Evolutionary conservation across 2,888 invertebrate species (phyloP), one percentile per base, ranked within the genome.

Genomic region (Cataglyphis altisquamis): DNA sequence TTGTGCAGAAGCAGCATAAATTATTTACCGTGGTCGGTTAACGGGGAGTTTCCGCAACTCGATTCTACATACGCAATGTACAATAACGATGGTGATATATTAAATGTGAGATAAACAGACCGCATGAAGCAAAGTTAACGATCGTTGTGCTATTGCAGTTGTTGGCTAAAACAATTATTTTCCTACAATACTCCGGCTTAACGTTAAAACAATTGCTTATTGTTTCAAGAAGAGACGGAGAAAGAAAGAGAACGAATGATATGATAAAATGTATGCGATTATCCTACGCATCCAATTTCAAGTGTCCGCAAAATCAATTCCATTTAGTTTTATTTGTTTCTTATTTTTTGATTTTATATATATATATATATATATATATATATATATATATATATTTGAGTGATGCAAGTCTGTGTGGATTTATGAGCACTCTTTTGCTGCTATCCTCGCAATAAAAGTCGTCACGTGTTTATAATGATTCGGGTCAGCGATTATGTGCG

Each of bases 381-480:
- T 41, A 6, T 55, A 4, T 41, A 12, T 41, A 15, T 45, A 15
- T 45, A 18, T 12, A 3, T 41, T 74, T 15, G 60, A 12, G 41
- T 29, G n/a, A 32, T 29, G 36, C 36, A 18, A 52, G 29, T 64
- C 10, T 52, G 29, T 3, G 21, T 52, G n/a, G 3, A 32, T 41
- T 41, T 25, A 32, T 8, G 48, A 29, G 6, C 21, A 25, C 29
- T 74, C 45, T 67, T 82, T 36, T 25, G 12, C 12, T 25, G 66
- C 15, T 66, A 72, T 6, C 41, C 60, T 63, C 5, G 48, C 48
- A 39, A 66, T 73, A 85, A 85, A 80, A 86, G 70, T 60, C 82
- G 63, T 21, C 82, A 68, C n/a, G 78, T 84, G 85, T 74, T 86
- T 82, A 82, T 73, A 78, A 86, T 82, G 77, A 87, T 86, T 57